phyloP scores from a whole-genome alignment of 2,888 invertebrate genomes.

The Idaea straminata region DNA sequence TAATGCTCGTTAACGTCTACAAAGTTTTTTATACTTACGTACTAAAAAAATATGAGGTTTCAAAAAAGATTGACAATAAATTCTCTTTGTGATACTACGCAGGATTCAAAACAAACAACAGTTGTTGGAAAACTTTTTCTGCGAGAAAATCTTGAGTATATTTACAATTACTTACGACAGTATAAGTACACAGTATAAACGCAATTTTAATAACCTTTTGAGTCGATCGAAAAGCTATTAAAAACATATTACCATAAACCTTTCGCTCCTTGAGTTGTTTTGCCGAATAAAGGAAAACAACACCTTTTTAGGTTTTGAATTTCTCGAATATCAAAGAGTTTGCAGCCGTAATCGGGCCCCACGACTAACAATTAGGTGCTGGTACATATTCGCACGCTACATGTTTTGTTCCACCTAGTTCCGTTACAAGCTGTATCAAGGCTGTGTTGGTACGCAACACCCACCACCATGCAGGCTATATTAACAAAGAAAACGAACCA shows the following conservation, averaged over 20 bases:
- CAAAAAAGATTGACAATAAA: too few species aligned
- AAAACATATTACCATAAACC: not conserved
- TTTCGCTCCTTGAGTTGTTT: not conserved
- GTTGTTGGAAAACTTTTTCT: too few species aligned
- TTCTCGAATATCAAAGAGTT: slow-evolving; percentile 7
- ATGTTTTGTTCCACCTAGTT: slow-evolving; percentile 35
- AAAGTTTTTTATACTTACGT: not conserved
- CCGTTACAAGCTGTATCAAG: slow-evolving; percentile 31
- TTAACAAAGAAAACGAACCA: slow-evolving; percentile 33
- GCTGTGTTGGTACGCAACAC: slow-evolving; percentile 28
- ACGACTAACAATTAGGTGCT: slow-evolving; percentile 18
- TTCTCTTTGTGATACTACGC: too few species aligned
- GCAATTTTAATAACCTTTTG: too few species aligned
- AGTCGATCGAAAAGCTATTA: not conserved
- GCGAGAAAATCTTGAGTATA: too few species aligned
- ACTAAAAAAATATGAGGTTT: too few species aligned
- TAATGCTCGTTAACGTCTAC: not conserved
- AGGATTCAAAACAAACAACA: too few species aligned
- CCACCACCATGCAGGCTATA: slow-evolving; percentile 28
- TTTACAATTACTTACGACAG: too few species aligned
- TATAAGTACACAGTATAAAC: too few species aligned
- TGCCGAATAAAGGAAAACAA: not conserved
- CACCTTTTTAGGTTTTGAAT: not conserved
- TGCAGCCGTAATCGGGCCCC: slow-evolving; percentile 20
- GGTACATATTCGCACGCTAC: slow-evolving; percentile 32